These are phyloP conservation scores for Dinothrombium tinctorium DNA, from an alignment of 1,140 invertebrate genomes.

Conservation along the genomic window DNA sequence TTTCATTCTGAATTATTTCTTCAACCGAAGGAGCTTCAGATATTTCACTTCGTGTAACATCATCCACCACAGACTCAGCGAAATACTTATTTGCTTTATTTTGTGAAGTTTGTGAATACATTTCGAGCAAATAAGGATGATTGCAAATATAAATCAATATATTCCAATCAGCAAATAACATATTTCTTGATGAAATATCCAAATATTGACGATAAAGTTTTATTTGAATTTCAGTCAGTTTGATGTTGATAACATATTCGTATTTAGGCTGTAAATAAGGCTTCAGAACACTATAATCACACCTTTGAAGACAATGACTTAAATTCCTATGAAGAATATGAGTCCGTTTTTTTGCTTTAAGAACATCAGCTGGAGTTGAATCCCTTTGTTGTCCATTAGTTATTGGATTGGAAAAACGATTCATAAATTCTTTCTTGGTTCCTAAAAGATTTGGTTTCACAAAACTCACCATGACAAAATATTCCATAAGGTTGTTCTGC, in stretches of 20 bases:
- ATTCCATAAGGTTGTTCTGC: constrained; percentile 83
- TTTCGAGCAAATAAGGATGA: constrained; percentile 68
- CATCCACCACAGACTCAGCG: not conserved
- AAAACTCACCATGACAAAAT: constrained; percentile 90
- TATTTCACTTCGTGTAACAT: not conserved
- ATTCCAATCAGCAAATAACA: constrained; percentile 82
- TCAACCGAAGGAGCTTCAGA: not conserved
- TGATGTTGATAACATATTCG: constrained; percentile 66
- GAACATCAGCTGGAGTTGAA: constrained; percentile 34
- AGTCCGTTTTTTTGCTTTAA: constrained; percentile 58
- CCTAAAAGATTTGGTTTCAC: constrained; percentile 69
- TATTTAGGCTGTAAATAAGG: constrained; percentile 67
- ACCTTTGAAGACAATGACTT: constrained; percentile 70
- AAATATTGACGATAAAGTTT: constrained; percentile 27
- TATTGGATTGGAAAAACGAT: constrained; percentile 38
- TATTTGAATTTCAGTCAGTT: constrained; percentile 67
- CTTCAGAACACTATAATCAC: constrained; percentile 69
- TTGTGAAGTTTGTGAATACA: constrained; percentile 1
- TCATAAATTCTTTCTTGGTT: constrained; percentile 75
- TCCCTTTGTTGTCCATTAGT: constrained; percentile 10
- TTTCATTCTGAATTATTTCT: not conserved
- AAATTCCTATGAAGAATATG: constrained; percentile 69
- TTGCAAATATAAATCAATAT: constrained; percentile 97
- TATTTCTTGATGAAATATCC: constrained; percentile 20
- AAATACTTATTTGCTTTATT: not conserved